Evolutionary conservation across 2,113 vertebrate species (phyloP).

Genomic region (Nothoprocta pentlandii): DNA sequence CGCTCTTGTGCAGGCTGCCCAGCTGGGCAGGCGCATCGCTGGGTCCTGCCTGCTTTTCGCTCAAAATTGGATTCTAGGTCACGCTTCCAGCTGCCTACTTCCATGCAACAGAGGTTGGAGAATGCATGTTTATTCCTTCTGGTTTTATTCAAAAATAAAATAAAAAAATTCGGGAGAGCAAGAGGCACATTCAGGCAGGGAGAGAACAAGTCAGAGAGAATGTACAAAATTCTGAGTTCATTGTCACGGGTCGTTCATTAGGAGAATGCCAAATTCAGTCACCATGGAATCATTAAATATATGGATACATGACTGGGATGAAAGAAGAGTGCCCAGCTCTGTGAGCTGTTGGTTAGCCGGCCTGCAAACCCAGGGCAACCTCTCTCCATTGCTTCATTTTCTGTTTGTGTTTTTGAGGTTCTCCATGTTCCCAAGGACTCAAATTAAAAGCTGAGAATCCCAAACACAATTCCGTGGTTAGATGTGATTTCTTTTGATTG

Average conservation of each 20-base stretch:
- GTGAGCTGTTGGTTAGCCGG: neutral
- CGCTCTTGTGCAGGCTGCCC: neutral
- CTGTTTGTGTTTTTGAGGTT: neutral
- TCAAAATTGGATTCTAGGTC: neutral
- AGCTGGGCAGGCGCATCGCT: neutral
- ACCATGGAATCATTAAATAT: neutral
- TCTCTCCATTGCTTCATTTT: neutral
- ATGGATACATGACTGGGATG: neutral
- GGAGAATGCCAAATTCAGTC: neutral
- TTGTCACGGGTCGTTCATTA: neutral
- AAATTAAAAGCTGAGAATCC: neutral
- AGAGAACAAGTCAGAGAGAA: neutral
- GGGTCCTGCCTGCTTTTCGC: neutral
- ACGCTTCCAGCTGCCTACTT: neutral
- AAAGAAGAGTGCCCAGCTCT: neutral
- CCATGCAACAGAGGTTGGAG: neutral
- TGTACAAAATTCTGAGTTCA: neutral
- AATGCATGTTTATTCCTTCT: neutral
- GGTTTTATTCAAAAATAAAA: neutral
- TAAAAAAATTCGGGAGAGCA: neutral
- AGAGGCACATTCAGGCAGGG: neutral
- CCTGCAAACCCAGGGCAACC: neutral
- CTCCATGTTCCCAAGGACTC: neutral
- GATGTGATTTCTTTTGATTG: neutral
- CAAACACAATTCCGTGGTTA: neutral